Conservation (phyloP, 1,140 invertebrate genomes). For the Diuraphis noxia region DNA sequence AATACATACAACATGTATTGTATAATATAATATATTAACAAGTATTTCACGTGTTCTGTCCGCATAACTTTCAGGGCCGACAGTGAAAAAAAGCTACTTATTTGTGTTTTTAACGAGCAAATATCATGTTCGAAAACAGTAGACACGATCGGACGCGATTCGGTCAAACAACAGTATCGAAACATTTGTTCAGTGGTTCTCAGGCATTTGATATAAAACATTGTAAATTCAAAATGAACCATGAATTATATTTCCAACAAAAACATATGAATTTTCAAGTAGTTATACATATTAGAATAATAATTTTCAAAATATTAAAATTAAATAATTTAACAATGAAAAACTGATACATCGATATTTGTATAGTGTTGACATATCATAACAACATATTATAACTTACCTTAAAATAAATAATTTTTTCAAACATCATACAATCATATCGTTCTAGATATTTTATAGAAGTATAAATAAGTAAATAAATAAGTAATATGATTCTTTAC, state of each 20-base stretch:
- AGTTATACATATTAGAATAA: background rate
- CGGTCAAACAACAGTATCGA: constrained; percentile 13
- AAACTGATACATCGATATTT: background rate
- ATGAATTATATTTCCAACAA: background rate
- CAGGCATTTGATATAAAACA: background rate
- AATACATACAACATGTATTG: background rate
- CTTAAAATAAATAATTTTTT: background rate
- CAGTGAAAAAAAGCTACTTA: constrained; percentile 40
- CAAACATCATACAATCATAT: background rate
- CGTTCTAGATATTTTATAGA: background rate
- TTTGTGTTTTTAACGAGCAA: constrained; percentile 51
- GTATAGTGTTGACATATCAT: background rate
- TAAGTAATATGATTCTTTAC: no score
- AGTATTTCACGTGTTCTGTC: constrained; percentile 51
- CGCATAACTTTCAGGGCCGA: constrained; percentile 44
- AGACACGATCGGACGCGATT: constrained; percentile 28
- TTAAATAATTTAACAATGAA: background rate
- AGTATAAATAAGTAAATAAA: background rate
- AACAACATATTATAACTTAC: background rate
- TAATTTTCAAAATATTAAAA: background rate
- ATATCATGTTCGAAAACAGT: constrained; percentile 49
- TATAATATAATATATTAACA: constrained; percentile 33
- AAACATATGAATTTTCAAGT: background rate
- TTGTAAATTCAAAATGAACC: background rate
- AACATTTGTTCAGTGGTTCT: constrained; percentile 34